These are phyloP conservation scores for Cydia fagiglandana DNA, from an alignment of 1,140 invertebrate species.

Conservation along the genomic window DNA sequence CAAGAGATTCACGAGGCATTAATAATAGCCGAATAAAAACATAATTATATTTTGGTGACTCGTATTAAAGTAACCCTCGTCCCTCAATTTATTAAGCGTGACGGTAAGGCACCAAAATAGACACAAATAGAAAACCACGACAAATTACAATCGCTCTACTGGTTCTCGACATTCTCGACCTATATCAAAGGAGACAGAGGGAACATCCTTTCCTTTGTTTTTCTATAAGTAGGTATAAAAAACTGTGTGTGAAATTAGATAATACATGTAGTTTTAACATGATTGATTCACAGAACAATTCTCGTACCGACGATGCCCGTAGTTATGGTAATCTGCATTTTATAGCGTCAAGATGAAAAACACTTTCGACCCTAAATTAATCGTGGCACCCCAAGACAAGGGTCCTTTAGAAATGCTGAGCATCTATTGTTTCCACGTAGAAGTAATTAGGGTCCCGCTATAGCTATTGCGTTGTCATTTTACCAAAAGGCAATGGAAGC, in stretches of 20 bases:
- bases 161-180: constrained; percentile 17
- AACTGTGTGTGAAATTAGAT: background rate
- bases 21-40: constrained; percentile 20
- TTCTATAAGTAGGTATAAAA: background rate
- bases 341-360: background rate
- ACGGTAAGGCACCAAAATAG: constrained; percentile 24
- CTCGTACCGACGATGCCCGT: background rate
- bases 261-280: background rate
- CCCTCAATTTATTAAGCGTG: constrained; percentile 28
- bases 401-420: background rate
- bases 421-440: constrained; percentile 4
- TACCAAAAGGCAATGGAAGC: background rate
- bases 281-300: background rate
- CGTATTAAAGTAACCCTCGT: constrained; percentile 24
- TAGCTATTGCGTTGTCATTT: background rate
- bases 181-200: constrained; percentile 20
- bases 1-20: background rate
- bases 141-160: constrained; percentile 24
- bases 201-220: constrained; percentile 4
- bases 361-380: background rate
- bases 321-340: background rate
- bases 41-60: constrained; percentile 13
- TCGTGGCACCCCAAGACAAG: background rate
- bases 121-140: constrained; percentile 26
- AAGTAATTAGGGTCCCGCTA: constrained; percentile 3